Evolutionary conservation across 2,113 vertebrate species (phyloP), one percentile per base, ranked within the genome.

Genomic region (Collichthys lucidus): DNA sequence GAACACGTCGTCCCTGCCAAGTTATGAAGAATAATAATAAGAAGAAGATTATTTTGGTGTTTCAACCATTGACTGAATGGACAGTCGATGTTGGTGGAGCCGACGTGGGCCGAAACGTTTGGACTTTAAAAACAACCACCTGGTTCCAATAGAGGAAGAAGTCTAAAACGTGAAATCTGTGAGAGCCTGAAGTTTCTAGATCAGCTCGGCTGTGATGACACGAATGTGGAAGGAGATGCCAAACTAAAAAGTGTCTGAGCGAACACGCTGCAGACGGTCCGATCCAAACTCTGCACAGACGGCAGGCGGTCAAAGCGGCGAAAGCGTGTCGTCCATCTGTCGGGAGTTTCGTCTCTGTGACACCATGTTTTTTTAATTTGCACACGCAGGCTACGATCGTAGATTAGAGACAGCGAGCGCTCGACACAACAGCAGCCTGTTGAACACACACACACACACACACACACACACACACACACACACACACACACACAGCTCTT

Each of bases 241-340:
- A 64, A 57, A 26, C 26, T 26, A 3, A 35, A 35, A 29, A 49
- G 71, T n/a, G 46, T 5, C 29, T 76, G 5, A 55, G 44, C 61
- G 60, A n/a, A n/a, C 56, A 56, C 9, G 64, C 24, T 6, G 17
- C 50, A 6, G 17, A 40, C 8, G 35, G 35, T 40, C 35, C 9
- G 35, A 40, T 40, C 35, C 35, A 40, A 40, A 40, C 35, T 40
- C 35, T 40, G 35, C 35, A 40, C 40, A 15, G 49, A 5, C 47
- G 44, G 68, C 80, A 80, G 60, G 62, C 61, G 35, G 59, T 69
- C 71, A 44, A 26, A 26, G 56, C 1, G 12, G 50, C 3, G 67
- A 71, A 22, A 74, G 66, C 57, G 8, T 11, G 24, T 42, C 44
- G 64, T 79, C 76, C 79, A 70, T 81, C 78, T 86, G 81, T 42